Evolutionary conservation across 2,113 vertebrate genomes (phyloP).

Genomic region (Pygathrix nemaeus): DNA sequence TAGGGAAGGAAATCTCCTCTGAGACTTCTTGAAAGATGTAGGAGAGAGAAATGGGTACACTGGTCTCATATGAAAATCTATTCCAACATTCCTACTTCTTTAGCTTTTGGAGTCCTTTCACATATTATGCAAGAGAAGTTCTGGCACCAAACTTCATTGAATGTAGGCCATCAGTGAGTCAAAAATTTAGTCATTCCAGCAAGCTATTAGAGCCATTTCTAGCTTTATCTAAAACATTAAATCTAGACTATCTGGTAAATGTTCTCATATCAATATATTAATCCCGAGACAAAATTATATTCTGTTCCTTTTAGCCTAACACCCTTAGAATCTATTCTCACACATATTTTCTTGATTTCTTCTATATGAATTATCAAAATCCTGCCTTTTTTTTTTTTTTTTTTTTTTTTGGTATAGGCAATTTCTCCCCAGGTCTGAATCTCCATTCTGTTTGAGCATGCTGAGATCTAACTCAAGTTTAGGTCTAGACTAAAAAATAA

Average conservation of each 20-base stretch:
- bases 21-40: neutral
- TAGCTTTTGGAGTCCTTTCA: neutral
- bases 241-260: constrained; percentile 22
- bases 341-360: neutral
- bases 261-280: neutral
- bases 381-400: neutral
- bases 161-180: neutral
- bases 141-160: neutral
- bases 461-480: constrained; percentile 5
- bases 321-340: neutral
- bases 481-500: neutral
- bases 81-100: neutral
- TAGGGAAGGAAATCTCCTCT: neutral
- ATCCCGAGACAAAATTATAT: constrained; percentile 9
- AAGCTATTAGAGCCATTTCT: constrained; percentile 15
- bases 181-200: constrained; percentile 26
- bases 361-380: constrained; percentile 4
- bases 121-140: neutral
- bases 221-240: constrained; percentile 46
- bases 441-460: neutral
- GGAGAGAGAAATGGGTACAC: neutral
- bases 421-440: constrained; percentile 2
- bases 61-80: neutral
- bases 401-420: neutral
- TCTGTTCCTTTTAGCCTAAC: constrained; percentile 27